Evolutionary conservation across 1,140 invertebrate species (phyloP), one percentile per base, ranked within the genome.

Genomic region (Idris sp.): DNA sequence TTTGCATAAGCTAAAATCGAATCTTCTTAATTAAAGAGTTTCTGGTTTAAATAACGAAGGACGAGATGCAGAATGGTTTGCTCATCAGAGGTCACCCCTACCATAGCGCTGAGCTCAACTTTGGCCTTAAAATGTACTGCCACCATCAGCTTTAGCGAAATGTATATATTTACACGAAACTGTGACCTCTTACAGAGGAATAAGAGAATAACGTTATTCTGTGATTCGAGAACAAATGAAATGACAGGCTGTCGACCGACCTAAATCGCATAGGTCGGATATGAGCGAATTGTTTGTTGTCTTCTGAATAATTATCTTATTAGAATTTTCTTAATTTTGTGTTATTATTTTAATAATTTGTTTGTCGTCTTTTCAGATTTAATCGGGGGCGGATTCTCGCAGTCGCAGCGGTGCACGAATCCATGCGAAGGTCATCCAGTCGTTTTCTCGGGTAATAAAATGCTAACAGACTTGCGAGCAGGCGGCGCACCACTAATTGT

Each of bases 381-480:
- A 83, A 81, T 80, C 46, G 75, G 75, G 10, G 75, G 76, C 11
- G 77, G 79, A 38, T 76, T 77, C 25, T 82, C 71, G 31, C 61
- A 54, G 49, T 83, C 80, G 74, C 83, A 86, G 44, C 83, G 84
- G 46, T 83, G 82, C 26, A 86, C 76, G 59, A 84, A 82, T 26
- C 83, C 83, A 25, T 79, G 77, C 31, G 81, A 81, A 74, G 73
- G 83, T 86, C 85, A 86, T 82, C 84, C 84, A 30, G 48, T 67
- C 44, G 74, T 76, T 9, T 84, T 78, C n/a, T 87, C 83, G 18
- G 85, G 85, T 11, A 87, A 67, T 35, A 87, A 68, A 76, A 87
- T 87, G 80, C 84, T 86, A 51, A 87, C 85, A 36, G 85, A 87
- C 61, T 87, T 87, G 36, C 85, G 83, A 61, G 69, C 76, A 19